A percentile compares a stretch with the other conserved stretches of the same genome.
These are phyloP conservation scores for Palythoa heliodiscus DNA, from an alignment of 92 coral and sea anemone species.

Conservation along the genomic window DNA sequence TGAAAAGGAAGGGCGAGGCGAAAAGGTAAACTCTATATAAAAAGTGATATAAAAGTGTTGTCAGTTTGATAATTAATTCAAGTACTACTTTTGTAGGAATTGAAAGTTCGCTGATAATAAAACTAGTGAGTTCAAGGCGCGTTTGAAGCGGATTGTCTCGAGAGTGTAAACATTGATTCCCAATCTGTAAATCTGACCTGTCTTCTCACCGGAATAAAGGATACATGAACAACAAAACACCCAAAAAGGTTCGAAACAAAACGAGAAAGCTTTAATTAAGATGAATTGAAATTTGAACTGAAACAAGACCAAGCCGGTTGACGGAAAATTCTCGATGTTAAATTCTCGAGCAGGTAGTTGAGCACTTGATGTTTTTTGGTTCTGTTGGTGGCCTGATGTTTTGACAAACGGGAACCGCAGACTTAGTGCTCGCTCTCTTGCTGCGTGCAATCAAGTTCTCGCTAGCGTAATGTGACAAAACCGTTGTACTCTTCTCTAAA, in stretches of 20 bases:
- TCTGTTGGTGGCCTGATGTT: conserved; percentile 43
- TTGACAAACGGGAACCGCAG: conserved; percentile 28
- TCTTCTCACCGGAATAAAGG: conserved; percentile 11
- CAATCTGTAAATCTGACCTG: conserved; percentile 16
- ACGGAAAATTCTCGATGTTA: not conserved
- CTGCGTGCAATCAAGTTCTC: conserved; percentile 24
- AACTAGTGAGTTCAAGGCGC: not conserved
- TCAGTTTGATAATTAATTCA: not conserved
- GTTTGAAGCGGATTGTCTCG: not conserved
- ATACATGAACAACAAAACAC: not conserved
- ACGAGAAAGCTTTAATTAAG: not conserved
- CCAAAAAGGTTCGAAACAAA: not conserved
- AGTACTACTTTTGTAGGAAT: not conserved
- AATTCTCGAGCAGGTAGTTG: not conserved
- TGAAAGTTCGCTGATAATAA: not conserved
- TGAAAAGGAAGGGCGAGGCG: conserved; percentile 67
- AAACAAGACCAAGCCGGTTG: not conserved
- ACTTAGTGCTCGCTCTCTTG: conserved; percentile 5
- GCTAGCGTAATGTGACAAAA: conserved; percentile 35
- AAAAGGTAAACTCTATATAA: conserved; percentile 13
- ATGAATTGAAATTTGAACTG: not conserved
- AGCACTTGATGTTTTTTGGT: conserved; percentile 2
- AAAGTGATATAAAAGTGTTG: conserved; percentile 2
- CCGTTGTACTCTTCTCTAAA: conserved; percentile 9
- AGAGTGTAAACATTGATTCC: not conserved